Conservation (phyloP, 92 coral and sea anemone species). For the Epizoanthus ramosus region DNA sequence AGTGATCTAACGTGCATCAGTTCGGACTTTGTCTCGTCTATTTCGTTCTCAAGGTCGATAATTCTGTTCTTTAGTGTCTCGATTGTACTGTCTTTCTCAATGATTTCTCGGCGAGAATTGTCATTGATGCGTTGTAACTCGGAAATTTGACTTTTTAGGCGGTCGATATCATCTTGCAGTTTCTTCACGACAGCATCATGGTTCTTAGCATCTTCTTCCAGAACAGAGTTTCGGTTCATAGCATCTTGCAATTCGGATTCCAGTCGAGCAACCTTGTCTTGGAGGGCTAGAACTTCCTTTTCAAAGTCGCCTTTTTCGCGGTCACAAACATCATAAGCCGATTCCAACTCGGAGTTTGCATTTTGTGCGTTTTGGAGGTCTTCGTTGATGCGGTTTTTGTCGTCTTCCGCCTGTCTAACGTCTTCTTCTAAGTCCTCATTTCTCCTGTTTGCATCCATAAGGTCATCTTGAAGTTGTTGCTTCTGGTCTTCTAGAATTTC, state of each 20-base stretch:
- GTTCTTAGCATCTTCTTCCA: constrained; percentile 82
- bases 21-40: constrained; percentile 86
- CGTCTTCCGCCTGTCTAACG: constrained; percentile 72
- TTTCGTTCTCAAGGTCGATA: constrained; percentile 76
- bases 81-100: constrained; percentile 85
- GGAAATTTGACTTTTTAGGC: constrained; percentile 77
- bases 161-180: constrained; percentile 82
- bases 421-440: constrained; percentile 87
- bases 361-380: constrained; percentile 80
- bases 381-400: constrained; percentile 72
- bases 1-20: constrained; percentile 76
- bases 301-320: constrained; percentile 87
- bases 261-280: constrained; percentile 75
- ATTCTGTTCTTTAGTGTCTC: constrained; percentile 79
- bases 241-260: constrained; percentile 88
- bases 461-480: constrained; percentile 88
- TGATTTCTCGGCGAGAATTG: constrained; percentile 70
- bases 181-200: constrained; percentile 72
- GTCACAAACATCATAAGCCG: constrained; percentile 78
- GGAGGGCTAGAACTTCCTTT: constrained; percentile 78
- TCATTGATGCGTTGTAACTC: constrained; percentile 85
- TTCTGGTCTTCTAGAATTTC: constrained; percentile 96
- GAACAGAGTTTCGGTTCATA: constrained; percentile 70
- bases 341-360: constrained; percentile 83
- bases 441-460: constrained; percentile 83